phyloP scores from a whole-genome alignment of 1,140 invertebrate species.

The Thaumatotibia leucotreta region DNA sequence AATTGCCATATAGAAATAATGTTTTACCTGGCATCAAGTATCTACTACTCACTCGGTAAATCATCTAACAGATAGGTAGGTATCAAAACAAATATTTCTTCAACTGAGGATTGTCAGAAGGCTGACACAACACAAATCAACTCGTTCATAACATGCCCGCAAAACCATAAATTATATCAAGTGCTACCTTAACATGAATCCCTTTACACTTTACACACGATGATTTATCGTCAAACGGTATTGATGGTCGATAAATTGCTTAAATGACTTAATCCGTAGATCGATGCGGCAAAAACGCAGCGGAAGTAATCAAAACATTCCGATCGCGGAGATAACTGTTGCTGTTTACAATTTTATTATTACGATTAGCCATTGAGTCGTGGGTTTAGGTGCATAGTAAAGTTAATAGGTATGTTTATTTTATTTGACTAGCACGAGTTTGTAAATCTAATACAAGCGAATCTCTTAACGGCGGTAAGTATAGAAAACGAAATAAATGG shows the following conservation, averaged over 20 bases:
- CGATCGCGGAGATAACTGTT: neutral
- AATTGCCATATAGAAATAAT: too few relatives aligned
- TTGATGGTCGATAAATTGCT: neutral
- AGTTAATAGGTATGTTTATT: neutral
- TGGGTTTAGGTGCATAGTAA: neutral
- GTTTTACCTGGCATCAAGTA: too few relatives aligned
- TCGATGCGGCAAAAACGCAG: neutral
- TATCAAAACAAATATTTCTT: too few relatives aligned
- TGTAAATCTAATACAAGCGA: too few relatives aligned
- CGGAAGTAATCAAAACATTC: neutral
- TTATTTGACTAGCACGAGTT: neutral
- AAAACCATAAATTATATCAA: neutral
- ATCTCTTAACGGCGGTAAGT: too few relatives aligned
- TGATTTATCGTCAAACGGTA: neutral
- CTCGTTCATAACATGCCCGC: too few relatives aligned
- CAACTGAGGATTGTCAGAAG: too few relatives aligned
- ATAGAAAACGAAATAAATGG: too few relatives aligned
- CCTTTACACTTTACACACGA: neutral
- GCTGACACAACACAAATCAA: too few relatives aligned
- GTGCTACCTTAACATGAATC: neutral
- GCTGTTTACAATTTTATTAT: neutral
- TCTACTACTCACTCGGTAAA: too few relatives aligned
- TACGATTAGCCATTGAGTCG: neutral
- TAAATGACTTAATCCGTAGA: neutral
- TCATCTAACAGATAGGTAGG: too few relatives aligned